These are phyloP conservation scores for Misgurnus anguillicaudatus DNA, from an alignment of 2,113 vertebrate species.

Conservation along the genomic window DNA sequence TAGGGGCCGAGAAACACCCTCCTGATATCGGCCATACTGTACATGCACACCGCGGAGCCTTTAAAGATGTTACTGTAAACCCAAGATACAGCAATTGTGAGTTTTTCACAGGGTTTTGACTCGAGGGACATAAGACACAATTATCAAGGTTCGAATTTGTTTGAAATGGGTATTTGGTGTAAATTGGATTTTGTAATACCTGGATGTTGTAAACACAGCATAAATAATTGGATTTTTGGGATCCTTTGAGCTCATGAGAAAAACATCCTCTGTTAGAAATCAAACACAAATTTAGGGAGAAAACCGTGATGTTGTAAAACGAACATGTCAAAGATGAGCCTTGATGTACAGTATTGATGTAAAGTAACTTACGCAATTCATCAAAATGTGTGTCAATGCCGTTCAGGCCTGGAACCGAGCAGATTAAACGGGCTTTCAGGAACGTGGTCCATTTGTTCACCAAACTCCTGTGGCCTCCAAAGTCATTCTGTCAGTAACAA, in stretches of 20 bases:
- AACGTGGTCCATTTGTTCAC: constrained; percentile 99
- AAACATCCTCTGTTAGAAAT: constrained; percentile 88
- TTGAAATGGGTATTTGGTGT: constrained; percentile 9
- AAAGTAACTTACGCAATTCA: constrained; percentile 90
- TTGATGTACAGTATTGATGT: no score
- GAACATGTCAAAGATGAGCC: no score
- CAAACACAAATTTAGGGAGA: not conserved
- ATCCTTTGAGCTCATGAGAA: constrained; percentile 96
- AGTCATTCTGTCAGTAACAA: constrained; percentile 86
- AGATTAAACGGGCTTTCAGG: constrained; percentile 92
- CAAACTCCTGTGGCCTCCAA: constrained; percentile 95
- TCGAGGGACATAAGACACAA: constrained; percentile 1
- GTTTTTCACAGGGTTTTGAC: not conserved
- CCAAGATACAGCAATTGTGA: constrained; percentile 38
- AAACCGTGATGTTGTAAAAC: not conserved
- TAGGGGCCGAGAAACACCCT: constrained; percentile 95
- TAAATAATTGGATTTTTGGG: constrained; percentile 95
- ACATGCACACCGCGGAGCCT: constrained; percentile 95
- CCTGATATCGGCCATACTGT: constrained; percentile 94
- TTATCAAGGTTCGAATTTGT: not conserved
- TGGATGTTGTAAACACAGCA: constrained; percentile 96
- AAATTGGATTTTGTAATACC: constrained; percentile 69
- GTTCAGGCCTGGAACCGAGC: constrained; percentile 92
- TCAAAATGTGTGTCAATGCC: constrained; percentile 99
- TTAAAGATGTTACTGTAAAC: constrained; percentile 92